Evolutionary conservation across 2,113 vertebrate species (phyloP).

Genomic region (Mesitornis unicolor): DNA sequence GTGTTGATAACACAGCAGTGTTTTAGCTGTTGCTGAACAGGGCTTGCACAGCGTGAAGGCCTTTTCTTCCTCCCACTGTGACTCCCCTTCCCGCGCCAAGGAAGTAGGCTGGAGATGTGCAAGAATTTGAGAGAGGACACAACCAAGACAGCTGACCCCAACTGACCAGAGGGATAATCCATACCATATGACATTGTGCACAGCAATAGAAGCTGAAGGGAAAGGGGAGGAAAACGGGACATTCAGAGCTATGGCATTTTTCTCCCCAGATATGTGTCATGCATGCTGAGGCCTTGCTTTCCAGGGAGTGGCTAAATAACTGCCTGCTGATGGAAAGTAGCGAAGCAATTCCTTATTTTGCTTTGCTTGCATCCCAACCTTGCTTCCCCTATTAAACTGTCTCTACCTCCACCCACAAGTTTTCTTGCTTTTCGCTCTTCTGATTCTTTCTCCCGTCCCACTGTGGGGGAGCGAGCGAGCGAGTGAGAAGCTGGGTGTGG

Average conservation of each 20-base stretch:
- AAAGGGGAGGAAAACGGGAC: not conserved
- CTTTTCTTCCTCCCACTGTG: no score
- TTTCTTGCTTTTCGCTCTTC: not conserved
- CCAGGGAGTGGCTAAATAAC: no score
- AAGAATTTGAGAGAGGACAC: no score
- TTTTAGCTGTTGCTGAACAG: no score
- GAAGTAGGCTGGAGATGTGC: no score
- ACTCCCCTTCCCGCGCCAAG: no score
- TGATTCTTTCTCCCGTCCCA: not conserved
- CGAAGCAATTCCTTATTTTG: not conserved
- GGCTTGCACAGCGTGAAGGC: no score
- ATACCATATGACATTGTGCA: no score
- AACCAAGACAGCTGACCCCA: no score
- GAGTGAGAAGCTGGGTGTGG: not conserved
- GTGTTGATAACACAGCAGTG: no score
- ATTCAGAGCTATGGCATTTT: not conserved
- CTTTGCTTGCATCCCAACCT: not conserved
- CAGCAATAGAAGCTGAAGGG: not conserved
- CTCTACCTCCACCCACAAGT: not conserved
- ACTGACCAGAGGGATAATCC: no score
- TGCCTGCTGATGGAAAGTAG: no score
- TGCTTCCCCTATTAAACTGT: not conserved
- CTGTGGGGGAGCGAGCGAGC: not conserved
- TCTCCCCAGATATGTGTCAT: not conserved
- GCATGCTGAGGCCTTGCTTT: not conserved